Conservation (phyloP, 2,113 vertebrate genomes). For the Heteronetta atricapilla region DNA sequence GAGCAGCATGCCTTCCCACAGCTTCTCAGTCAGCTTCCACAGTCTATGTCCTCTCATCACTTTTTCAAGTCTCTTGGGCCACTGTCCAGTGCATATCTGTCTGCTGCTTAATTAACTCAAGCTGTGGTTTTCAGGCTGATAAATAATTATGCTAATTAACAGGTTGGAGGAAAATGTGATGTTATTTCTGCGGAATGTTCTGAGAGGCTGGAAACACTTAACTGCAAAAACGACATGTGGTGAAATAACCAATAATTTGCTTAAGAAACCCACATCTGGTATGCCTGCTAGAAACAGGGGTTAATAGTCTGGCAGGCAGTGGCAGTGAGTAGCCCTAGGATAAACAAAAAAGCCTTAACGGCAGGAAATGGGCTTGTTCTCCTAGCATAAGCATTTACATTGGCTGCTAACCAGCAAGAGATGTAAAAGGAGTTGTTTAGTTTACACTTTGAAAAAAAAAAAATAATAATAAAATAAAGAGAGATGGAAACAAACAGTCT, state of each 20-base stretch:
- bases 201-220: conserved; percentile 93
- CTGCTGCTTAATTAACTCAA: conserved; percentile 69
- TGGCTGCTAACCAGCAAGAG: conserved; percentile 84
- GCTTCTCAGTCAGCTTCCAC: not conserved
- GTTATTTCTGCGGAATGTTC: conserved; percentile 88
- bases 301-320: conserved; percentile 88
- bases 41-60: conserved; percentile 12
- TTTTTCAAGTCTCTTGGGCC: conserved; percentile 34
- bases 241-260: conserved; percentile 91
- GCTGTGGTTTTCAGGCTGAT: conserved; percentile 79
- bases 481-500: conserved; percentile 59
- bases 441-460: conserved; percentile 73
- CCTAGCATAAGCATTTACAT: conserved; percentile 88
- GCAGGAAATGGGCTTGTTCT: conserved; percentile 94
- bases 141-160: conserved; percentile 89
- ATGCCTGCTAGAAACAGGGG: conserved; percentile 83
- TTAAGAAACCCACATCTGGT: conserved; percentile 93
- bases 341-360: conserved; percentile 90
- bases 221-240: conserved; percentile 86
- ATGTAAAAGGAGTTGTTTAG: conserved; percentile 84
- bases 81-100: conserved; percentile 32
- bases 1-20: conserved; percentile 35
- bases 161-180: conserved; percentile 89
- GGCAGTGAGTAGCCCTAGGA: conserved; percentile 84
- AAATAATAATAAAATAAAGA: conserved; percentile 47